Conservation (phyloP, 2,113 vertebrate species). For the Propithecus coquereli region DNA sequence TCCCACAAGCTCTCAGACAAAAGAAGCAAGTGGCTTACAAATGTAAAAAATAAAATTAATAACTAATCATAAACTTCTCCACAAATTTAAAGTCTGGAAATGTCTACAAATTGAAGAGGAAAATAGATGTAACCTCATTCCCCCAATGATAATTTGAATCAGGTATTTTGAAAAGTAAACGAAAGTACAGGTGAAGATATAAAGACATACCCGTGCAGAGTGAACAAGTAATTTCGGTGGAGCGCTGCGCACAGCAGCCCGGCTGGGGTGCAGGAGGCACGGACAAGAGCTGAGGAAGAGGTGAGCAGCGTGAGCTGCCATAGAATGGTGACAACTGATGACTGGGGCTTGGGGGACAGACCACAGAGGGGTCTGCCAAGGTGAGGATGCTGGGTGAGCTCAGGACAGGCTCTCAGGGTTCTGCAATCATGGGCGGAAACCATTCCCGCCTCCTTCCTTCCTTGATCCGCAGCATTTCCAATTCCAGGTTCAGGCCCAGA, state of each 20-base stretch:
- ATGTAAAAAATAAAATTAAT: background rate
- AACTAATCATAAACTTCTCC: background rate
- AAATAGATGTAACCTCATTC: background rate
- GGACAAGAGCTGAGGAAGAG: no score
- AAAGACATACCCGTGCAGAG: background rate
- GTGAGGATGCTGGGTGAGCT: background rate
- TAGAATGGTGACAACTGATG: no score
- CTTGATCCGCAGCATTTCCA: rapidly evolving
- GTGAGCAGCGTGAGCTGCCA: rapidly evolving
- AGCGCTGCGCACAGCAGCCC: rapidly evolving
- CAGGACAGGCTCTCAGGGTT: rapidly evolving
- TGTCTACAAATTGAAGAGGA: background rate
- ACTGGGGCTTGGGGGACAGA: background rate
- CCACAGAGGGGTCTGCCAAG: rapidly evolving
- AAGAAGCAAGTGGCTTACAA: background rate
- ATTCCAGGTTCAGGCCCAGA: background rate
- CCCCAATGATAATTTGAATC: background rate
- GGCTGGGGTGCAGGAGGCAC: rapidly evolving
- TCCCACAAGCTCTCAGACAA: background rate
- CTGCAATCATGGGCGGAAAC: rapidly evolving
- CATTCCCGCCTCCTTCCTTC: background rate
- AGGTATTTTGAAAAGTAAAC: background rate
- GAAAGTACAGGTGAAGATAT: background rate
- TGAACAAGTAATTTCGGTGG: background rate
- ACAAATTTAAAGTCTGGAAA: background rate